Percentiles rank a stretch among this genome's conserved stretches.
Conservation (phyloP, 53 echinoderm and acorn worm genomes). For the Echinarachnius parma region DNA sequence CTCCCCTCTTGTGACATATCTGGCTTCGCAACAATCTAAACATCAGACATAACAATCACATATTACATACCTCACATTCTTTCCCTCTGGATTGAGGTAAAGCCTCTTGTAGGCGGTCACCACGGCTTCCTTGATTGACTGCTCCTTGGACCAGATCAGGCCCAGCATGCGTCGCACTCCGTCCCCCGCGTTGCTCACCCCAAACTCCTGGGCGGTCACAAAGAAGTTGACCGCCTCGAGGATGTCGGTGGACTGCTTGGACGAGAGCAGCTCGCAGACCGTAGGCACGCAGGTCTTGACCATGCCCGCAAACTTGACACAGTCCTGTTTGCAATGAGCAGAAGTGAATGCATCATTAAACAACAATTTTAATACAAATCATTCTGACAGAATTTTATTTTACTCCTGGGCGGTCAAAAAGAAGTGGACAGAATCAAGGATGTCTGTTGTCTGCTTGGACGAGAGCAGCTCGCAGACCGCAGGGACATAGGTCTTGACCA, state of each 20-base stretch:
- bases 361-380: no score
- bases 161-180: conserved; percentile 94
- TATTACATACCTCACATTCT: conserved; percentile 66
- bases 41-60: no score
- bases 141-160: conserved; percentile 93
- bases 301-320: conserved; percentile 81
- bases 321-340: conserved; percentile 58
- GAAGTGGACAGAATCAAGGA: conserved; percentile 78
- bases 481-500: conserved; percentile 81
- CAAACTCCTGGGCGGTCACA: conserved; percentile 91
- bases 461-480: conserved; percentile 81
- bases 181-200: conserved; percentile 69
- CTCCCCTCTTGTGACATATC: no score
- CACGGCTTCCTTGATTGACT: conserved; percentile 87
- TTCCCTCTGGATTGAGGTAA: conserved; percentile 74
- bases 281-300: conserved; percentile 87
- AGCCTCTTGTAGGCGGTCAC: conserved; percentile 82
- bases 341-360: not conserved
- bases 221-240: conserved; percentile 82
- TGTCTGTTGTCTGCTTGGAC: conserved; percentile 89
- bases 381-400: no score
- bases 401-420: conserved; percentile 81
- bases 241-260: conserved; percentile 86
- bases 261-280: conserved; percentile 80
- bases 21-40: no score